Evolutionary conservation across 2,113 vertebrate species (phyloP), one percentile per base, ranked within the genome.

Genomic region (Trematomus loennbergii): DNA sequence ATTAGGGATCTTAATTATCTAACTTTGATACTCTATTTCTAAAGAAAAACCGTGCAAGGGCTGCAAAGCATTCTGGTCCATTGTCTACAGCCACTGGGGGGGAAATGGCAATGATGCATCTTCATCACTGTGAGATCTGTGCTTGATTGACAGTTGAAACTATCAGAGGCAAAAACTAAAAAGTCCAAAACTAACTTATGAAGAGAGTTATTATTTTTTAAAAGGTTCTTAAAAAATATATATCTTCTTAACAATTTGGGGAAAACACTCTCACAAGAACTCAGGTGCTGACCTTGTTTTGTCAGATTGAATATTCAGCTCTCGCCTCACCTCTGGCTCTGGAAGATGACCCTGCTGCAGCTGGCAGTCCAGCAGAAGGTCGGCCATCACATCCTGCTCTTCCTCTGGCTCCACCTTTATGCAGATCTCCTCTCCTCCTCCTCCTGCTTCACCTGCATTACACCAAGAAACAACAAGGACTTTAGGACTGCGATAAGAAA

Each of bases 391-490:
- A 25, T 88, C 75, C 79, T 81, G 84, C 33, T 88, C 81, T 95
- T 29, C 29, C 29, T 29, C 29, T 29, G 3, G 29, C 29, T 40
- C 95, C 81, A 94, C 92, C 55, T 96, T 96, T 64, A 96, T 93
- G 61, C 88, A 93, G 78, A 94, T 86, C n/a, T 94, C 84, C 52
- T 92, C 89, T 93, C 83, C 61, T 89, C 88, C 60, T 91, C 75
- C 17, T 53, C 94, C 64, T 93, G 88, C 82, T 95, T 96, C 64
- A 94, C 84, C 85, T 94, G 76, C 43, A 53, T 8, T 93, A 75
- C 45, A 52, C 7, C 12, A 20, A 53, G 72, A 60, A 66, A 78
- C 12, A 17, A 63, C 20, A 33, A 77, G 22, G 48, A 20, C 25
- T 50, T 60, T 9, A 57, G 11, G 29, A 48, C 5, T 8, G 1